Evolutionary conservation across 2,113 vertebrate genomes (phyloP).

Genomic region (human (Homo sapiens)): GRCh38 chr13:43379501-43380000

Average conservation of each 20-base stretch:
- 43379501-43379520: neutral
- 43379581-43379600: neutral
- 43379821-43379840: neutral
- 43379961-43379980: neutral
- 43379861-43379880: neutral
- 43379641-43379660: neutral
- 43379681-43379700: neutral
- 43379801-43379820: neutral
- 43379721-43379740: neutral
- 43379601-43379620: neutral
- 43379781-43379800: neutral
- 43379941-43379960: neutral
- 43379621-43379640: neutral
- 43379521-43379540: neutral
- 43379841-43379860: neutral
- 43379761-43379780: neutral
- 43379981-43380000: neutral
- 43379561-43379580: neutral
- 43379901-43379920: neutral
- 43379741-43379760: conserved; percentile 1
- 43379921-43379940: neutral
- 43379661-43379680: neutral
- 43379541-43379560: neutral
- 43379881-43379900: neutral
- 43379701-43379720: neutral